These are phyloP conservation scores for Drosophila picticornis DNA, from an alignment of 2,888 invertebrate species.

Conservation along the genomic window DNA sequence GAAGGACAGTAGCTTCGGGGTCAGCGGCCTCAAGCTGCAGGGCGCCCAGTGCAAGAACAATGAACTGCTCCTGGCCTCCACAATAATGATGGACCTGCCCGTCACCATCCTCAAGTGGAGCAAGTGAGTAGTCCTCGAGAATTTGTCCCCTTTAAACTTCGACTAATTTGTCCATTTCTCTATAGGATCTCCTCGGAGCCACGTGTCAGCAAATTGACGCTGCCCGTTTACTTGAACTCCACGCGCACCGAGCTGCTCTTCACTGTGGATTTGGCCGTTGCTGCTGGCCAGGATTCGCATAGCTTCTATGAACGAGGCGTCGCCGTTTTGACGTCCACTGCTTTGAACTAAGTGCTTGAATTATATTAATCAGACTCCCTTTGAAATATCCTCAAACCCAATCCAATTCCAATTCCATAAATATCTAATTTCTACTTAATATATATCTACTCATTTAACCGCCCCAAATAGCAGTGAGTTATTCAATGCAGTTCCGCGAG, in stretches of 20 bases:
- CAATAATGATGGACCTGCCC: conserved; percentile 97
- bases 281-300: conserved; percentile 95
- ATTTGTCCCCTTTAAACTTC: background rate
- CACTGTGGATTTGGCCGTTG: conserved; percentile 96
- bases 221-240: conserved; percentile 99
- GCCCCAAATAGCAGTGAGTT: conserved; percentile 26
- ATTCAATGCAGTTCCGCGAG: conserved; percentile 16
- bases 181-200: conserved; percentile 85
- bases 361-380: background rate
- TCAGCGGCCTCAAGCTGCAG: conserved; percentile 95
- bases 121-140: conserved; percentile 86
- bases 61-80: conserved; percentile 94
- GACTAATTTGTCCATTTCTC: conserved; percentile 19
- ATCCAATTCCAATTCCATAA: background rate
- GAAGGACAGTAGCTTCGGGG: conserved; percentile 89
- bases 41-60: conserved; percentile 98
- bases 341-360: conserved; percentile 89
- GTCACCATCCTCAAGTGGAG: conserved; percentile 96
- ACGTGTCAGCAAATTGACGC: conserved; percentile 90
- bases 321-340: conserved; percentile 96
- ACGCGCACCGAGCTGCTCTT: conserved; percentile 97
- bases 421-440: background rate
- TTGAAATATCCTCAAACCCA: background rate
- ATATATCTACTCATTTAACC: conserved; percentile 37
- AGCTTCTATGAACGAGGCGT: conserved; percentile 99